Base-by-base conservation (phyloP, 2,888 invertebrate genomes). In the Drosophila buzzatii region DNA sequence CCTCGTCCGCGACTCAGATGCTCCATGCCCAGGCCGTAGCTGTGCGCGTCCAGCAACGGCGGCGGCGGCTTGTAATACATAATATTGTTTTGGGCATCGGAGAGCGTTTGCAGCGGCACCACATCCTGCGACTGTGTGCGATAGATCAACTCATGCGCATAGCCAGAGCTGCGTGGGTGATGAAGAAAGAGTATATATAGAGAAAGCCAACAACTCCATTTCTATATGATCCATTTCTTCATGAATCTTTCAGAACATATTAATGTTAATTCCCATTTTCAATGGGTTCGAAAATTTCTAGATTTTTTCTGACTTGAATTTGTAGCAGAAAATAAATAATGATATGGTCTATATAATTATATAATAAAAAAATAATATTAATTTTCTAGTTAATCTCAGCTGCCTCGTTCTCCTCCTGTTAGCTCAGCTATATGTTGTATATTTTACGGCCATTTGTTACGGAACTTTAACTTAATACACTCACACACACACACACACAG, bases 111-210 rank as follows among this genome's bases (percentile, higher is more conserved):
- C 52, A 91, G 66, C 4, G 89, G 83, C 44, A 85, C 84, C 52
- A 91, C 86, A 33, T 90, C 97, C 92, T 97, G 97, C 47, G 97
- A 97, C 92, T 97, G 97, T 0, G 97, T 97, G 89, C 97, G 95
- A 87, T 97, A 96, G 59, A 97, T 93, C 77, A 95, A 95, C 81
- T 97, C 97, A 89, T 97, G 97, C 31, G 82, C 80, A 18, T 77
- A 85, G 9, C 33, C 55, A 5, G 66, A 41, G 3, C 91, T 91
- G 59, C 0, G 60, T 73, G 27, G 8, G 6, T 0, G 23, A 27
- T 45, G 2, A 8, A 1, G 2, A 9, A 16, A 35, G 0, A 16
- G 27, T 12, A 3, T n/a, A n/a, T 5, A 8, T 14, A 27, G 16
- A 18, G 23, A 14, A 27, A 23, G 23, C 4, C n/a, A n/a, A n/a